Percentiles rank a stretch among this genome's conserved stretches.
Conservation (phyloP, 23 tunicate species). For the Botrylloides violaceus region DNA sequence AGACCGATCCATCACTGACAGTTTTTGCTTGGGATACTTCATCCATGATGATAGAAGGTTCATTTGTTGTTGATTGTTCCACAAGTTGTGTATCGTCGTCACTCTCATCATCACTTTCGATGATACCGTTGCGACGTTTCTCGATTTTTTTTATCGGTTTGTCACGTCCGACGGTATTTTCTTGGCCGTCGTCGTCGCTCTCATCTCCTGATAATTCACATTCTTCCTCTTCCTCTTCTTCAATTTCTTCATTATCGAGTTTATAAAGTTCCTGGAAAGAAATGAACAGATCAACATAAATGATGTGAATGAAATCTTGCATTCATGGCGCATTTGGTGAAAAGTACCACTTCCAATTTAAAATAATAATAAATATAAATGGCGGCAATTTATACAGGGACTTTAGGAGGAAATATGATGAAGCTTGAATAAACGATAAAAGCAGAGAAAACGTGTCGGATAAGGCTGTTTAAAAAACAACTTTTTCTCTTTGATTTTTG, state of each 20-base stretch:
- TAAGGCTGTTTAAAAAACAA: no score
- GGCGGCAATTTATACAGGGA: no score
- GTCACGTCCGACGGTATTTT: not conserved
- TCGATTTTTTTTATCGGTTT: not conserved
- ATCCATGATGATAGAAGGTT: not conserved
- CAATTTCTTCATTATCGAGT: constrained; percentile 79
- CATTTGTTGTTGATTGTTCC: not conserved
- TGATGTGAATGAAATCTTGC: not conserved
- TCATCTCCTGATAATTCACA: constrained; percentile 41
- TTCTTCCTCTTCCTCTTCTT: constrained; percentile 57
- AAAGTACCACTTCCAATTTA: no score
- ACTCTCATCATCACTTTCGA: constrained; percentile 6
- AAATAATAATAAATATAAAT: no score
- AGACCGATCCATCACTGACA: constrained; percentile 51
- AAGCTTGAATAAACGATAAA: no score
- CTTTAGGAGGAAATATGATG: no score
- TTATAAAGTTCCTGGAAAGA: constrained; percentile 51
- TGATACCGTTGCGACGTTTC: constrained; percentile 10
- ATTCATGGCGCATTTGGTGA: not conserved
- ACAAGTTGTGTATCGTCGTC: constrained; percentile 16
- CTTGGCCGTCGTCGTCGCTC: constrained; percentile 24
- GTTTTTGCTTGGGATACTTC: constrained; percentile 27
- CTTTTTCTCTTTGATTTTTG: no score
- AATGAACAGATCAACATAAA: no score
- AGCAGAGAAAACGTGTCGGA: no score